phyloP scores from a whole-genome alignment of 2,888 invertebrate genomes.

The Tetragonula carbonaria region DNA sequence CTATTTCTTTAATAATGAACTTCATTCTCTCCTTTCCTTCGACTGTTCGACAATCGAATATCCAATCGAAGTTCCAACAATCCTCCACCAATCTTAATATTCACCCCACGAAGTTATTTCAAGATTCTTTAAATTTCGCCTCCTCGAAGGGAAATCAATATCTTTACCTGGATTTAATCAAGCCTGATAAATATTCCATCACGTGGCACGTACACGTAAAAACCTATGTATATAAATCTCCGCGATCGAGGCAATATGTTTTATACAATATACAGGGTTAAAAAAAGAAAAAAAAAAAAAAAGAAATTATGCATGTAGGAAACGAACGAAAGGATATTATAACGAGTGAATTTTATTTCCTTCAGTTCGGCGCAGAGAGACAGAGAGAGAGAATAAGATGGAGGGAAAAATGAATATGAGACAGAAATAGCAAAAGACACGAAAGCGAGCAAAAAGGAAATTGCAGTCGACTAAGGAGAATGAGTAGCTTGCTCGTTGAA shows the following conservation, averaged over 20 bases:
- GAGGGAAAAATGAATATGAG: slow-evolving; percentile 14
- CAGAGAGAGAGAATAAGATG: not conserved
- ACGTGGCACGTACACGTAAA: too few species aligned
- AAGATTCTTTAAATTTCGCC: not conserved
- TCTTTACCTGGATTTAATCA: not conserved
- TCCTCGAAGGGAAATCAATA: too few species aligned
- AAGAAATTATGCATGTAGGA: not conserved
- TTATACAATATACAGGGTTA: not conserved
- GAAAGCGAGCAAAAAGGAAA: slow-evolving; percentile 21
- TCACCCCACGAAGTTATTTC: not conserved
- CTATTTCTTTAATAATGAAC: too few species aligned
- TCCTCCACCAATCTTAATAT: too few species aligned
- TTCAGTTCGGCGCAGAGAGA: too few species aligned
- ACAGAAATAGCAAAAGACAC: slow-evolving; percentile 2
- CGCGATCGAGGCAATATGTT: not conserved
- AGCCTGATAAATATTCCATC: not conserved
- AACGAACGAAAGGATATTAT: not conserved
- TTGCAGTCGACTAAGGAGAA: slow-evolving; percentile 21
- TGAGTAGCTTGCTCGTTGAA: slow-evolving; percentile 6
- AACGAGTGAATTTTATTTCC: slow-evolving; percentile 21
- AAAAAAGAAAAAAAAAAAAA: not conserved
- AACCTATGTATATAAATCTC: not conserved
- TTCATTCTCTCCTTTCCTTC: too few species aligned
- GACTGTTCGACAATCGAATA: too few species aligned
- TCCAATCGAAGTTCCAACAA: too few species aligned